phyloP scores from a whole-genome alignment of 2,888 invertebrate species.

The Agrochola lota region DNA sequence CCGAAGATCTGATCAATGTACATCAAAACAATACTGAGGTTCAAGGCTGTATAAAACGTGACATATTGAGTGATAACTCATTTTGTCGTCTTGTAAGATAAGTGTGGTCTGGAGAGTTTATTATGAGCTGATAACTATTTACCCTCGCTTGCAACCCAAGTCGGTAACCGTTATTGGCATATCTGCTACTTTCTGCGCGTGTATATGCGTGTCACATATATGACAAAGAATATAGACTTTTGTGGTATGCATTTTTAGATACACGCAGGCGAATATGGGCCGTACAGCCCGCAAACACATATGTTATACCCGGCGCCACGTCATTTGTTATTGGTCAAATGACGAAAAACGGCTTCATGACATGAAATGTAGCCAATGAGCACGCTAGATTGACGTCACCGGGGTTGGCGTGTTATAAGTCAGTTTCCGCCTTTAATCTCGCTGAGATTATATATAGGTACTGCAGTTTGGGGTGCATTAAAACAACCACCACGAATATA shows the following conservation, averaged over 20 bases:
- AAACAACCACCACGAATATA: neutral
- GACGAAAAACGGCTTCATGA: neutral
- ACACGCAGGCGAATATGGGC: no score
- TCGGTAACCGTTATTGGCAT: conserved; percentile 38
- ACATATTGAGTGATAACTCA: conserved; percentile 15
- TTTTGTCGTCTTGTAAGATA: conserved; percentile 16
- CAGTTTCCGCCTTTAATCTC: neutral
- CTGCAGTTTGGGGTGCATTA: neutral
- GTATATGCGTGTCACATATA: neutral
- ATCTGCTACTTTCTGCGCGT: conserved; percentile 20
- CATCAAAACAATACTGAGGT: conserved; percentile 8
- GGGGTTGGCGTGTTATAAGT: conserved; percentile 2
- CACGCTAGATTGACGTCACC: neutral
- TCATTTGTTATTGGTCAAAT: neutral
- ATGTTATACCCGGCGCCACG: neutral
- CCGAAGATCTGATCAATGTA: neutral
- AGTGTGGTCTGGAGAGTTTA: conserved; percentile 9
- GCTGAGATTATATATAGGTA: neutral
- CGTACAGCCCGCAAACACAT: neutral
- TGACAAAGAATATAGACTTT: neutral
- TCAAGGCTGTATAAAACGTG: conserved; percentile 15
- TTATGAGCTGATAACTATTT: conserved; percentile 28
- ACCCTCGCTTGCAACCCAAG: conserved; percentile 26
- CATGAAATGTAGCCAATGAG: neutral
- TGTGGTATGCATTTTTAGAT: neutral